Percentiles rank a stretch among this genome's conserved stretches.
phyloP scores from a whole-genome alignment of 2,113 vertebrate species.

The Mungos mungo region DNA sequence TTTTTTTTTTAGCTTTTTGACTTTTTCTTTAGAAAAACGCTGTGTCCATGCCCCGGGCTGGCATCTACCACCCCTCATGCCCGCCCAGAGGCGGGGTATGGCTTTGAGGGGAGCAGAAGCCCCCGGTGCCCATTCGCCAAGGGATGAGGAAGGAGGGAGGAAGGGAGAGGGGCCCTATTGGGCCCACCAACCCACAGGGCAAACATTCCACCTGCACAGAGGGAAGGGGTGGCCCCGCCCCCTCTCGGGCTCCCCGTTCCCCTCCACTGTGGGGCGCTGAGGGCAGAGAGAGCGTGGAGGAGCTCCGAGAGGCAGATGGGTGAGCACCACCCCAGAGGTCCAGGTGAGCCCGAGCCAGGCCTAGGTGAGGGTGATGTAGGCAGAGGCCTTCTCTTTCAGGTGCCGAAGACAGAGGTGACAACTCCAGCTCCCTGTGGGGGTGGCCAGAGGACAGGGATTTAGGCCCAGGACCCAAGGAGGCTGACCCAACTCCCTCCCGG shows the following conservation, averaged over 20 bases:
- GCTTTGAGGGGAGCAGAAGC: slow-evolving; percentile 78
- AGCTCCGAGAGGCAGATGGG: background rate
- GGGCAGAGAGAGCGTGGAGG: background rate
- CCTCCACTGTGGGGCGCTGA: background rate
- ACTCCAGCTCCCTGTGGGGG: slow-evolving; percentile 92
- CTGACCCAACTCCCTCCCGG: background rate
- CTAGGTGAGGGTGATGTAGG: slow-evolving; percentile 96
- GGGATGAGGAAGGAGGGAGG: background rate
- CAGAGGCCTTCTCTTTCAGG: slow-evolving; percentile 96
- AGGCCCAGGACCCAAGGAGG: background rate
- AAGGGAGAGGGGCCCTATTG: background rate
- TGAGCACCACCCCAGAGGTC: slow-evolving; percentile 70
- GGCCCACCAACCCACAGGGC: slow-evolving; percentile 47
- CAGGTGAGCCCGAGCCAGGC: slow-evolving; percentile 62
- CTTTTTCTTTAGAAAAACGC: slow-evolving; percentile 81
- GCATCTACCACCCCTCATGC: slow-evolving; percentile 62
- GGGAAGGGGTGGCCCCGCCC: background rate
- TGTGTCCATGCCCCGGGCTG: slow-evolving; percentile 54
- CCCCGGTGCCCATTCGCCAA: slow-evolving; percentile 62
- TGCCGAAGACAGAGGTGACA: slow-evolving; percentile 96
- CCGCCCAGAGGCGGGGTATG: slow-evolving; percentile 78
- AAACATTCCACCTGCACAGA: slow-evolving; percentile 45
- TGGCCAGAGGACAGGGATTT: background rate
- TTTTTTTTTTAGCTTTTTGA: slow-evolving; percentile 76
- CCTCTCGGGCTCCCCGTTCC: background rate